Percentiles rank a stretch among this genome's conserved stretches.
phyloP scores from a whole-genome alignment of 2,888 invertebrate species.

The Seira ritae region DNA sequence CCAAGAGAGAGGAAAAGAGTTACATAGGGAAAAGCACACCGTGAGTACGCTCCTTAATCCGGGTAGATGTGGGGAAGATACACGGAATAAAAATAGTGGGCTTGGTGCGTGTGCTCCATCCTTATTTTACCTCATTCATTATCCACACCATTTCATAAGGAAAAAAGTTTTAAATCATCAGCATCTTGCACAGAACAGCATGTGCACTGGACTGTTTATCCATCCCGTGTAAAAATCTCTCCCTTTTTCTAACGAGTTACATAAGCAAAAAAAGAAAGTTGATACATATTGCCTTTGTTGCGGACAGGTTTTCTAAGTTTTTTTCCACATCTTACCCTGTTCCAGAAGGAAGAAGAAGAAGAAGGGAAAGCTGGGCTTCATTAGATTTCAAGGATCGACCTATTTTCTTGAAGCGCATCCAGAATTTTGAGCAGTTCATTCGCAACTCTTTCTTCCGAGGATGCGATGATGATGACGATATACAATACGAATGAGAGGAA shows the following conservation, averaged over 20 bases:
- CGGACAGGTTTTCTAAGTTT: constrained; percentile 40
- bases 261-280: constrained; percentile 23
- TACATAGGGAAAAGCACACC: too few species aligned
- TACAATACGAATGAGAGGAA: too few species aligned
- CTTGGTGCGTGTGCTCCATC: neutral
- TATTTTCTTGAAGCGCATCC: constrained; percentile 41
- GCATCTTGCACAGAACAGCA: neutral
- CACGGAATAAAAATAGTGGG: too few species aligned
- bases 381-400: constrained; percentile 59
- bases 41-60: too few species aligned
- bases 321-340: neutral
- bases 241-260: neutral
- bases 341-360: too few species aligned
- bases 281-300: constrained; percentile 38
- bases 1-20: neutral
- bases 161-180: neutral
- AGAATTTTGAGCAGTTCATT: constrained; percentile 42
- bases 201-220: neutral
- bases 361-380: constrained; percentile 33
- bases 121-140: neutral
- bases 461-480: too few species aligned
- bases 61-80: too few species aligned
- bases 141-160: neutral
- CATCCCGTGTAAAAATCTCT: neutral
- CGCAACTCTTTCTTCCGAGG: neutral